A percentile compares a stretch with the other conserved stretches of the same genome.
Conservation (phyloP, 2,888 invertebrate genomes). For the Resseliella maxima region DNA sequence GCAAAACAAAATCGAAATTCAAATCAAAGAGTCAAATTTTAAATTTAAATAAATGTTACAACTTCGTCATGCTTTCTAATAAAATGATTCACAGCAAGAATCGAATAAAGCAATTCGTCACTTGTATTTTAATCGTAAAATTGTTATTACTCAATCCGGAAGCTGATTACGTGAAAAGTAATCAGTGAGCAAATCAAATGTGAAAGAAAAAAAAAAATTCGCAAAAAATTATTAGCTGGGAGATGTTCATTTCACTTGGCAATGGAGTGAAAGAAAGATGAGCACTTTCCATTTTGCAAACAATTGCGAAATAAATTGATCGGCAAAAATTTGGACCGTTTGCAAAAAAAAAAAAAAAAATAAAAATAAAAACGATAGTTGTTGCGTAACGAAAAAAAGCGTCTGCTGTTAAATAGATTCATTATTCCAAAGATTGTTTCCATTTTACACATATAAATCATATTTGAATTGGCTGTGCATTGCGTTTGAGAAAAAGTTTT, state of each 20-base stretch:
- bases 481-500: neutral
- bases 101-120: too few species aligned
- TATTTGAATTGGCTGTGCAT: neutral
- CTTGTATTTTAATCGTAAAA: neutral
- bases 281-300: constrained; percentile 6
- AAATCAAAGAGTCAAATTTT: too few species aligned
- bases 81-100: too few species aligned
- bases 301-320: neutral
- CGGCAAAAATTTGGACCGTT: neutral
- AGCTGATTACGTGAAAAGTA: constrained; percentile 35
- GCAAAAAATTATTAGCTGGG: neutral
- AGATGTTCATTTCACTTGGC: neutral
- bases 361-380: too few species aligned
- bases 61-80: too few species aligned
- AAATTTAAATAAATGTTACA: too few species aligned
- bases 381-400: neutral
- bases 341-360: constrained; percentile 16
- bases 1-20: too few species aligned
- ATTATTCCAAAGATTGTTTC: constrained; percentile 15
- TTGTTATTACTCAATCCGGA: neutral
- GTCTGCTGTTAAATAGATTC: neutral
- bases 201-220: neutral
- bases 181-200: neutral
- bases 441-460: neutral
- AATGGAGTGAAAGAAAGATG: neutral